Evolutionary conservation across 1,140 invertebrate species (phyloP).

Genomic region (Polypedilum vanderplanki): DNA sequence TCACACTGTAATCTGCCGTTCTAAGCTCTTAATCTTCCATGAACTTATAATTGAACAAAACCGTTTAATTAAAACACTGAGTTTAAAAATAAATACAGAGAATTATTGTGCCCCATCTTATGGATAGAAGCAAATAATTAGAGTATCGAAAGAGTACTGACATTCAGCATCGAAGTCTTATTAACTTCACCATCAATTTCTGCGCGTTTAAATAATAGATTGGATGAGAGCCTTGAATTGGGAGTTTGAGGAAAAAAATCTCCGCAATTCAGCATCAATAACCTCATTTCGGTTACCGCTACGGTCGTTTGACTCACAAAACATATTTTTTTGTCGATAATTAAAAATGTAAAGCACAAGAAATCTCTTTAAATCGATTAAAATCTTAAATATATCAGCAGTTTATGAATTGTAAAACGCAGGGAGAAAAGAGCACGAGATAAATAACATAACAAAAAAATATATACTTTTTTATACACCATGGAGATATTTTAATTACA

Average conservation of each 20-base stretch:
- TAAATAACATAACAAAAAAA: no score
- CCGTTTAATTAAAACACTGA: no score
- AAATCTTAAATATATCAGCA: constrained; percentile 20
- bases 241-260: constrained; percentile 18
- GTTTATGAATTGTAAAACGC: background rate
- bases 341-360: constrained; percentile 26
- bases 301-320: background rate
- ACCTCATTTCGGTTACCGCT: constrained; percentile 12
- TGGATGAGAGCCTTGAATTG: background rate
- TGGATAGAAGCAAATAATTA: no score
- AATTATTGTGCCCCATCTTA: no score
- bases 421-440: background rate
- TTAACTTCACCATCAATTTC: background rate
- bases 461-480: no score
- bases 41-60: no score
- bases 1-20: no score
- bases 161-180: no score
- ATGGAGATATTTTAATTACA: no score
- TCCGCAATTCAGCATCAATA: constrained; percentile 3
- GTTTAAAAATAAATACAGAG: no score
- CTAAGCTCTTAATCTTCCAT: no score
- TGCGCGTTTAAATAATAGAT: background rate
- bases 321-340: background rate
- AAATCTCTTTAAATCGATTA: constrained; percentile 23
- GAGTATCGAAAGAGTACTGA: no score